Base-by-base conservation (phyloP, 2,797 vertebrate species). In the Acanthiza pusilla region DNA sequence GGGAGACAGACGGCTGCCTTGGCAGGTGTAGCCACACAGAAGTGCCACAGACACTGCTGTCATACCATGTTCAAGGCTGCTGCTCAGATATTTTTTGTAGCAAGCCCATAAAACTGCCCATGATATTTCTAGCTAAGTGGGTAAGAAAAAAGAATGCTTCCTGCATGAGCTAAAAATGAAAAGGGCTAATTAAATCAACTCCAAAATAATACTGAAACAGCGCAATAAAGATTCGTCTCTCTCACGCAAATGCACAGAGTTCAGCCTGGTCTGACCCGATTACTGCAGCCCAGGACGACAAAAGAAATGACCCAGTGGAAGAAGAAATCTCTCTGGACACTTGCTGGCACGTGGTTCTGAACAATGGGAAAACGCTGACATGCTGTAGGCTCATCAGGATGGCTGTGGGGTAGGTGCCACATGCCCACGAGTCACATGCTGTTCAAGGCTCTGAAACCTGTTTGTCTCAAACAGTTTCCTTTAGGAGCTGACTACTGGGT, bases 141-240 rank as follows among this genome's bases (percentile, higher is more conserved):
- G 7, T 65, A 77, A 85, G 75, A 57, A 91, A 91, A 85, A 88
- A 66, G 13, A 66, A 67, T 40, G 25, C 47, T 93, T 94, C 79
- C 85, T 93, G 36, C 62, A 75, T 61, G 62, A 94, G 51, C 66
- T 91, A 79, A 68, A 94, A 91, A 78, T 58, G 51, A 86, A 50
- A 96, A 86, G 36, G 18, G 26, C 65, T 90, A 84, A 96, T 94
- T 86, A 89, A 94, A 94, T 81, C 79, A 85, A 48, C 47, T 47
- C 45, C 58, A 45, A 72, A 90, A 78, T 66, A 2, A 50, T 53
- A 63, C 47, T 38, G 50, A 90, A 92, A 68, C 2, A 3, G 47
- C 1, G 3, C 22, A 40, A 25, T 25, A 88, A 62, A 38, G 1
- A 32, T 55, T 91, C 73, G 36, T 85, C 42, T 75, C 47, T 83